Evolutionary conservation across 2,797 vertebrate species (phyloP), one percentile per base, ranked within the genome.

Genomic region (Myotis pilosus): DNA sequence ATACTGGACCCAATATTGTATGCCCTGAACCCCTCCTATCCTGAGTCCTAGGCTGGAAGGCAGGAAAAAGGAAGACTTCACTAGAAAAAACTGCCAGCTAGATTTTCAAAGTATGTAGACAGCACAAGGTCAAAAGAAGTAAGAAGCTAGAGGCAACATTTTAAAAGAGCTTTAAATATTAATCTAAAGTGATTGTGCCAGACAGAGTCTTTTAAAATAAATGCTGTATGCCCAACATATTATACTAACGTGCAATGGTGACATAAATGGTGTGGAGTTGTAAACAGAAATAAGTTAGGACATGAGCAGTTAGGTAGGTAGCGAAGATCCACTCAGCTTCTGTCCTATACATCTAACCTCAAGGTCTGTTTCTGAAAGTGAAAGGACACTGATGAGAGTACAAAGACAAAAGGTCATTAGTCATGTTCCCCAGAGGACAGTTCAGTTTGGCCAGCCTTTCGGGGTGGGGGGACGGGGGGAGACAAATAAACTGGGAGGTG

Each of bases 361-460:
- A 86, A 88, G 47, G 66, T 91, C 75, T 86, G 41, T 71, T 76
- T 92, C 94, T 71, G 71, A 91, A 95, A 87, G 91, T 84, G 79
- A 94, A 93, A 94, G 85, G 60, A 81, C 80, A 53, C 47, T 41
- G 41, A 81, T 36, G 68, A 92, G 81, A 82, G 30, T 28, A 78
- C 69, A 82, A 55, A 91, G 60, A 95, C 91, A 82, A 88, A 89
- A 85, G 53, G 53, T 72, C 72, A 79, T 57, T 13, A 78, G 87
- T 79, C 80, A 47, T 17, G 75, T 79, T 91, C 69, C 82, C 79
- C 79, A 83, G 85, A 64, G 66, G 44, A 79, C 51, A 74, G 92
- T 49, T 74, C 49, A 76, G 69, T 92, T 71, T 62, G 87, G 80
- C 16, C 62, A 64, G 62, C 11, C 76, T 85, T 25, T n/a, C n/a